Evolutionary conservation across 2,113 vertebrate species (phyloP), one percentile per base, ranked within the genome.

Genomic region (Ardeotis arabs): DNA sequence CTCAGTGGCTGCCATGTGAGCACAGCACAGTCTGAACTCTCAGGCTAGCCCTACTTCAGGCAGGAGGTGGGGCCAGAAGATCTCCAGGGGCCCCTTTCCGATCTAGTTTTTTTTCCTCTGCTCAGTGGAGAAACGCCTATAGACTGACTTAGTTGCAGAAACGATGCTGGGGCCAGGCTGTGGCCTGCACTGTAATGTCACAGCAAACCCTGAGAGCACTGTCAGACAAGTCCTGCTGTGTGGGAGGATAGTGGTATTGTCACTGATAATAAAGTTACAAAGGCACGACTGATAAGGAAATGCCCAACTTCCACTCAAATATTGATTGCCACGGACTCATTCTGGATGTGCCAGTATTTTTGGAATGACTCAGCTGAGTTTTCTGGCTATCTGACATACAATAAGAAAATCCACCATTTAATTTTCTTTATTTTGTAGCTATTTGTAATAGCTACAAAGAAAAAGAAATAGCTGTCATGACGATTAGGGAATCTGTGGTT

Each of bases 401-500:
- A 50, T 45, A 47, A 80, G 24, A 28, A 4, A 2, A 0, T 1
- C 1, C 11, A 31, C 2, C 8, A 14, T 28, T 90, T 73, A 29
- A 3, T 73, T 87, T 58, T 27, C 9, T 68, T 79, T 52, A 4
- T 14, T 80, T 78, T 86, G 50, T 35, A 83, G 27, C 12, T 59
- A 50, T 66, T 89, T 66, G 14, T 50, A 66, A 70, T 60, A 35
- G 35, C 35, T 35, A 35, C 35, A 35, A 35, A 35, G 64, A 33
- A 93, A 56, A 50, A 18, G 15, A 37, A 86, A 74, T 2, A 68
- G 14, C 11, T 19, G 22, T 56, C 33, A 20, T 25, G 67, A 13
- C 1, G 2, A 1, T 60, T 73, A 70, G 14, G 13, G 31, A 47
- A 63, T 22, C 23, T 47, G 50, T 0, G 0, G 8, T 39, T 39